Conservation (phyloP, 2,888 invertebrate species). For the Tiliacea aurago region DNA sequence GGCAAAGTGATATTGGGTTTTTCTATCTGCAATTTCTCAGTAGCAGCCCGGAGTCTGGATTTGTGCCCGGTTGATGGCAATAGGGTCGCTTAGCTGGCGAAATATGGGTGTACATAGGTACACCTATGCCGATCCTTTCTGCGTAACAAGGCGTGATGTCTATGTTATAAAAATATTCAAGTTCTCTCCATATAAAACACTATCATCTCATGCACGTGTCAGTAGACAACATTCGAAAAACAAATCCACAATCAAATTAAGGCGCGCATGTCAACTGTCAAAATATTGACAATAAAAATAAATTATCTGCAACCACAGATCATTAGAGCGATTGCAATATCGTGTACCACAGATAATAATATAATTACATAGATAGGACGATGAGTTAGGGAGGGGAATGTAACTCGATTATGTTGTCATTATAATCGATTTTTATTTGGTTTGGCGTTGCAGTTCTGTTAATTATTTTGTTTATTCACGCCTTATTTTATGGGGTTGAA, state of each 20-base stretch:
- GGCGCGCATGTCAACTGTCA: conserved; percentile 54
- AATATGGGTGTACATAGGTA: too few relatives aligned
- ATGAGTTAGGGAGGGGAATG: conserved; percentile 40
- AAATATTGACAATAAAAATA: conserved; percentile 60
- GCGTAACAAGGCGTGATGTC: too few relatives aligned
- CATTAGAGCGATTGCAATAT: conserved; percentile 58
- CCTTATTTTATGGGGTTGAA: background rate
- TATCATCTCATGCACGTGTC: conserved; percentile 11
- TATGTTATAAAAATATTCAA: too few relatives aligned
- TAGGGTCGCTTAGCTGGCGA: too few relatives aligned
- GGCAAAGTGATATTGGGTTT: too few relatives aligned
- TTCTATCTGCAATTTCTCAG: too few relatives aligned
- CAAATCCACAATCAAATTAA: conserved; percentile 41
- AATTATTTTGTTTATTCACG: conserved; percentile 40
- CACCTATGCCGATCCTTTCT: too few relatives aligned
- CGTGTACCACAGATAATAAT: conserved; percentile 62
- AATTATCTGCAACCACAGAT: conserved; percentile 46
- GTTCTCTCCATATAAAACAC: background rate
- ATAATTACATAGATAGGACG: conserved; percentile 58
- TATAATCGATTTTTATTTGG: conserved; percentile 41
- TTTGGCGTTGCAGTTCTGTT: conserved; percentile 29
- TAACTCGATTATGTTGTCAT: conserved; percentile 48
- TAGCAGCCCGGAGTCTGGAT: too few relatives aligned
- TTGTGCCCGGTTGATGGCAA: too few relatives aligned
- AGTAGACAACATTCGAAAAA: background rate